Percentiles rank a stretch among this genome's conserved stretches.
Conservation (phyloP, 2,888 invertebrate species). For the Watsonalla cultraria region DNA sequence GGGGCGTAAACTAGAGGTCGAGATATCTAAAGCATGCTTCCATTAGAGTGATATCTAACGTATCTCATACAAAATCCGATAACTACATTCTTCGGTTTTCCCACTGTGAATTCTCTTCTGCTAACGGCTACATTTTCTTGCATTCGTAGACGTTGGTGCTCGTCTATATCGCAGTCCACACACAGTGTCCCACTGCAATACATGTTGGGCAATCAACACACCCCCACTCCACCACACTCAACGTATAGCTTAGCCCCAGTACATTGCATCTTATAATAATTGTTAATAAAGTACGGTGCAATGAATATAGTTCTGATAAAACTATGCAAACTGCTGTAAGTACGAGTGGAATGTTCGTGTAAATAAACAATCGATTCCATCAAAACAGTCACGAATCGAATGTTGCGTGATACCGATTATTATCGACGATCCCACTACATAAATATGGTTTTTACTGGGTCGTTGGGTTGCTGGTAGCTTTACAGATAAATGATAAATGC, state of each 20-base stretch:
- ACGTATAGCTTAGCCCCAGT: too few relatives aligned
- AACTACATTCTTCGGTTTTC: background rate
- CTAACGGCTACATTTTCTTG: background rate
- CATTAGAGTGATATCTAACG: background rate
- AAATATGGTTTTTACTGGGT: background rate
- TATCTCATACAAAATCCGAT: background rate
- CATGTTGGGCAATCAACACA: too few relatives aligned
- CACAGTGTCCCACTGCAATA: too few relatives aligned
- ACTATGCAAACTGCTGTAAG: background rate
- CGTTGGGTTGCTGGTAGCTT: background rate
- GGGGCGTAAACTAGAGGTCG: background rate
- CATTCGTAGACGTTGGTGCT: too few relatives aligned
- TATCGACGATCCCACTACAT: background rate
- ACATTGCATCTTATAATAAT: too few relatives aligned
- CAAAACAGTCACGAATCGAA: constrained; percentile 3
- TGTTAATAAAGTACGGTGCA: constrained; percentile 1
- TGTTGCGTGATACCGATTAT: background rate
- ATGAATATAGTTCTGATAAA: background rate
- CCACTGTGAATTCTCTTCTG: background rate
- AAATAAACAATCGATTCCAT: background rate
- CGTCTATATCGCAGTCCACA: too few relatives aligned
- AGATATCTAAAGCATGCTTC: background rate
- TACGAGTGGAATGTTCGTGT: background rate
- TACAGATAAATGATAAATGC: background rate
- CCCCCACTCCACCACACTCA: too few relatives aligned